Conservation (phyloP, 2,797 vertebrate genomes). For the Remorina albescens region DNA sequence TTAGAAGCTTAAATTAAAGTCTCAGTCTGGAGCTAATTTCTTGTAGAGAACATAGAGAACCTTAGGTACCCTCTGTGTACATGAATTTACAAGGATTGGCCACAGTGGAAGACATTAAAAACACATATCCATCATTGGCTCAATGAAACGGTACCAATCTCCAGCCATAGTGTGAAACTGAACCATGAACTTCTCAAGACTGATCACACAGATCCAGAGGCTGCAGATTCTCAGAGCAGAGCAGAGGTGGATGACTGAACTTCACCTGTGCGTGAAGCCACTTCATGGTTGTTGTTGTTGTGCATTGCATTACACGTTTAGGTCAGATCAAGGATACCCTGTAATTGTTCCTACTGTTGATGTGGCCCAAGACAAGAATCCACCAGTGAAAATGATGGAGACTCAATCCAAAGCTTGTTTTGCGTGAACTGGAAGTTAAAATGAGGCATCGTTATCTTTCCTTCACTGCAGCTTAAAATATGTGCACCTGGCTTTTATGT, state of each 20-base stretch:
- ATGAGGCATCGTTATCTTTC: too few relatives aligned
- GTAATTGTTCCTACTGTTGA: neutral
- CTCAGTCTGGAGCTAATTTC: slow-evolving; percentile 13
- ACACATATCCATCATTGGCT: neutral
- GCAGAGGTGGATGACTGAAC: slow-evolving; percentile 3
- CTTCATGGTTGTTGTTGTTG: neutral
- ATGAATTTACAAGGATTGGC: slow-evolving; percentile 13
- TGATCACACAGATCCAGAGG: too few relatives aligned
- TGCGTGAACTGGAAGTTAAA: too few relatives aligned
- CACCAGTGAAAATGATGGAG: too few relatives aligned
- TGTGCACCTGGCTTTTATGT: too few relatives aligned
- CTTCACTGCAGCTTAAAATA: too few relatives aligned
- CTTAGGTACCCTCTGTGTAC: neutral
- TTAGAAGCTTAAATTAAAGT: neutral
- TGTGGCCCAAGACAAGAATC: too few relatives aligned
- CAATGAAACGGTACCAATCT: neutral
- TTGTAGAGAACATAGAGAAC: neutral
- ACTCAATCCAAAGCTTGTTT: too few relatives aligned
- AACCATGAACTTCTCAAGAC: slow-evolving; percentile 1
- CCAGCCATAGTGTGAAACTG: neutral
- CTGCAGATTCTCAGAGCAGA: slow-evolving; percentile 11
- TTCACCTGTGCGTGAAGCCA: neutral
- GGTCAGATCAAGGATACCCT: neutral
- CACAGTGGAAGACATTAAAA: neutral
- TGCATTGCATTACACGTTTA: neutral